A percentile compares a stretch with the other conserved stretches of the same genome.
Conservation (phyloP, 1,140 invertebrate genomes). For the Teleogryllus occipitalis region DNA sequence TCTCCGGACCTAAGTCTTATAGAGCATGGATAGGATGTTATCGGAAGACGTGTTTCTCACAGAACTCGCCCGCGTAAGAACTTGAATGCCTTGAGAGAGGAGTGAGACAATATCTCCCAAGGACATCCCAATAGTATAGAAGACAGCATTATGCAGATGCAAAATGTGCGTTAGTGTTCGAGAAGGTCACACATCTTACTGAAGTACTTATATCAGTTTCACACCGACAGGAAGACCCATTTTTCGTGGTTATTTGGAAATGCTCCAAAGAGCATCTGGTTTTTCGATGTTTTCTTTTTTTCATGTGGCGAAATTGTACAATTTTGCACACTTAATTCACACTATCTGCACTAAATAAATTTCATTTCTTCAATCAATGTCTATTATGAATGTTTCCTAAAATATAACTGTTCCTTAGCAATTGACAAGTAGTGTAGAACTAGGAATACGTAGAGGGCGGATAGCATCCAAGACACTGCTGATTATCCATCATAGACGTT, state of each 20-base stretch:
- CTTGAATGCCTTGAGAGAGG: neutral
- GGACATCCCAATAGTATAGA: neutral
- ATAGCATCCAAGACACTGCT: no score
- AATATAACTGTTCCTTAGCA: neutral
- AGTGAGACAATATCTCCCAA: neutral
- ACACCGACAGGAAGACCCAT: neutral
- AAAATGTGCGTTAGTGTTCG: neutral
- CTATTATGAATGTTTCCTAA: neutral
- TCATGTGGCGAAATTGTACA: neutral
- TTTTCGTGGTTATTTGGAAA: neutral
- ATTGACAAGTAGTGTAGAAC: no score
- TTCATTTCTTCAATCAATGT: neutral
- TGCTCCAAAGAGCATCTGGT: neutral
- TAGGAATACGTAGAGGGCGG: no score
- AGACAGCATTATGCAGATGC: neutral
- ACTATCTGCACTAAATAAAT: neutral
- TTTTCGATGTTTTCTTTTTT: neutral
- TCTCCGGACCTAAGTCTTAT: neutral
- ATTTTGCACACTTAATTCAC: neutral
- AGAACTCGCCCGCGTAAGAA: neutral
- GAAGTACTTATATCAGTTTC: neutral
- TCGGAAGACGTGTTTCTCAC: neutral
- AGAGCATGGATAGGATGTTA: neutral
- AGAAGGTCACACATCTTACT: neutral
- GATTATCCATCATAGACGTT: no score